A percentile compares a stretch with the other conserved stretches of the same genome.
These are phyloP conservation scores for Ceyx cyanopectus DNA, from an alignment of 2,113 vertebrate genomes.

Conservation along the genomic window DNA sequence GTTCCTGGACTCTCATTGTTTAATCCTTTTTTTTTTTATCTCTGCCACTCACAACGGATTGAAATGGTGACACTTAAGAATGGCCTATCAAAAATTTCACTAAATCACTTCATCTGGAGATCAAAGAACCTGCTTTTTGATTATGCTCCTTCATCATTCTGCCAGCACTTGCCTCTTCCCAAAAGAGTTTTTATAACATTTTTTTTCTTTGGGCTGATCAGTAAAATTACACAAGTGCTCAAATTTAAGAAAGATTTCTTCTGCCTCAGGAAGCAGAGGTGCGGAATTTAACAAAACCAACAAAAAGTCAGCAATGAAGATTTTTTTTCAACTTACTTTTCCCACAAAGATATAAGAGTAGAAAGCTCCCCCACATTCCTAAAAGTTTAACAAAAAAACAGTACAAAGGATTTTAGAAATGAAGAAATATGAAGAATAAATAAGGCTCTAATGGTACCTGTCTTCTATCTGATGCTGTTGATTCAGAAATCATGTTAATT, in stretches of 20 bases:
- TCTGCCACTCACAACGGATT: neutral
- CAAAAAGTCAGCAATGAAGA: neutral
- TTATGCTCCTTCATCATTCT: neutral
- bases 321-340: neutral
- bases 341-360: neutral
- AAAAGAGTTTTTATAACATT: neutral
- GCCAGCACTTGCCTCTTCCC: neutral
- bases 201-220: neutral
- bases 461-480: neutral
- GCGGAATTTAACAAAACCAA: neutral
- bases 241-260: neutral
- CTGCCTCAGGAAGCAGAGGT: neutral
- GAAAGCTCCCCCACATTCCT: neutral
- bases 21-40: neutral
- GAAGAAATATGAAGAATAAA: neutral
- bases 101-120: neutral
- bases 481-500: neutral
- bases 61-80: neutral
- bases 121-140: neutral
- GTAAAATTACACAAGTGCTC: neutral
- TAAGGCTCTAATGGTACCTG: rapidly evolving
- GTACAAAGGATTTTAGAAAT: neutral
- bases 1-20: neutral
- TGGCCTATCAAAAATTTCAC: neutral
- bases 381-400: neutral